Evolutionary conservation across 2,888 invertebrate genomes (phyloP).

Genomic region (Folsomia manolachei): DNA sequence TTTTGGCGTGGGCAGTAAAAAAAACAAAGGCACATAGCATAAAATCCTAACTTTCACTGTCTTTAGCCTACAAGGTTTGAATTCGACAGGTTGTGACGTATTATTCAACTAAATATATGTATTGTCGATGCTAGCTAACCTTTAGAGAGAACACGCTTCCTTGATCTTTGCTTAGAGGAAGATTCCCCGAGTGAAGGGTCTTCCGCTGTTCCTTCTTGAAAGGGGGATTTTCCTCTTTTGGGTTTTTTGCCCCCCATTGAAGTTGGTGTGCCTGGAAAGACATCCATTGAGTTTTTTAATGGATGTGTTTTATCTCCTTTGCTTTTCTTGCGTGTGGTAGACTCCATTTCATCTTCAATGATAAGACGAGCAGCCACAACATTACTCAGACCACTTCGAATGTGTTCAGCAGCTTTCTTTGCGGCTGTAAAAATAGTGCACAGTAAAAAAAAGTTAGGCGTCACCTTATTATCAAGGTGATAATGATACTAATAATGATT

Average conservation of each 20-base stretch:
- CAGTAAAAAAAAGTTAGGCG: too few relatives aligned
- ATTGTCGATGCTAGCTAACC: too few relatives aligned
- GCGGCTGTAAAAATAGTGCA: too few relatives aligned
- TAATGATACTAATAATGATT: too few relatives aligned
- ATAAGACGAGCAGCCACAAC: slow-evolving; percentile 48
- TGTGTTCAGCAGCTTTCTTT: slow-evolving; percentile 85
- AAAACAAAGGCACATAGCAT: too few relatives aligned
- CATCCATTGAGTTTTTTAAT: slow-evolving; percentile 1
- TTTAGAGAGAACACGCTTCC: slow-evolving; percentile 23
- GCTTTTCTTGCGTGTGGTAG: slow-evolving; percentile 45
- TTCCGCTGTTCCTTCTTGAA: slow-evolving; percentile 19
- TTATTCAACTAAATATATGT: too few relatives aligned
- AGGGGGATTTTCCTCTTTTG: slow-evolving; percentile 19
- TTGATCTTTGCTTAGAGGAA: slow-evolving; percentile 21
- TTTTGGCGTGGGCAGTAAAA: too few relatives aligned
- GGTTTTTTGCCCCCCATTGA: slow-evolving; percentile 7
- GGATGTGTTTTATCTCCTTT: slow-evolving; percentile 10
- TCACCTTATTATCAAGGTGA: too few relatives aligned
- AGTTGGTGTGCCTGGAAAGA: background rate
- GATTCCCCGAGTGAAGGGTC: slow-evolving; percentile 6
- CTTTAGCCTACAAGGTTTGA: too few relatives aligned
- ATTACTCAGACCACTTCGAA: slow-evolving; percentile 62
- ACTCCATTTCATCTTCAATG: slow-evolving; percentile 51
- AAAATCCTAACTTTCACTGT: too few relatives aligned
- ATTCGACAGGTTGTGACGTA: background rate